Percentiles rank a stretch among this genome's conserved stretches.
These are phyloP conservation scores for Ctenosaura bakeri DNA, from an alignment of 2,797 vertebrate genomes.

Conservation along the genomic window DNA sequence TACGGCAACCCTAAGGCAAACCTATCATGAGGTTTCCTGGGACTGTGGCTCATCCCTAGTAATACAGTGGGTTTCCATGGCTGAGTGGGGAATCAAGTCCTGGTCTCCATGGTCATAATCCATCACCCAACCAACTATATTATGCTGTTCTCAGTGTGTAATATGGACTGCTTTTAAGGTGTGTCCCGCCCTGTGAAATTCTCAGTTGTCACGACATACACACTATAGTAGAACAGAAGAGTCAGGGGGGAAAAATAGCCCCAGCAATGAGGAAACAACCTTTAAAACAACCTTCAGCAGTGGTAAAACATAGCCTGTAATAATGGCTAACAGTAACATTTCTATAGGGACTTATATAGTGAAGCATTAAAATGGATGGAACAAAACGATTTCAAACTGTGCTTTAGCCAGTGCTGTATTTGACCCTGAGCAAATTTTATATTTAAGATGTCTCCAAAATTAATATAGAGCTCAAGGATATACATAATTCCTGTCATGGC, in stretches of 20 bases:
- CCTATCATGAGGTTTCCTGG: too few species aligned
- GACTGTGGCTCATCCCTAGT: too few species aligned
- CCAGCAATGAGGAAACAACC: conserved; percentile 57
- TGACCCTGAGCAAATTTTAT: conserved; percentile 15
- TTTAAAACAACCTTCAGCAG: conserved; percentile 69
- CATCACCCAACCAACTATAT: too few species aligned
- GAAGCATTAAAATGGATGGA: conserved; percentile 68
- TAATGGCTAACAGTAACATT: conserved; percentile 69
- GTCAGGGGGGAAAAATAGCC: conserved; percentile 52
- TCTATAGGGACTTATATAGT: conserved; percentile 66
- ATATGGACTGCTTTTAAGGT: conserved; percentile 67
- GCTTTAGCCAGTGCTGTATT: conserved; percentile 37
- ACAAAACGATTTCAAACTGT: conserved; percentile 64
- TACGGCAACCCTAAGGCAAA: too few species aligned
- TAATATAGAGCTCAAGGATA: neutral
- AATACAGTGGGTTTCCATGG: too few species aligned
- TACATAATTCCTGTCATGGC: neutral
- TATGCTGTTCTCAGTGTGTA: conserved; percentile 42
- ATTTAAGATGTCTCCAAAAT: conserved; percentile 7
- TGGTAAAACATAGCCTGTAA: conserved; percentile 72
- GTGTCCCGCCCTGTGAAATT: conserved; percentile 69
- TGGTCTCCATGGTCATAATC: too few species aligned
- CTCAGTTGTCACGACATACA: conserved; percentile 60
- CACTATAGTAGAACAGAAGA: conserved; percentile 69
- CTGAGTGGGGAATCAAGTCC: too few species aligned